Evolutionary conservation across 2,888 invertebrate genomes (phyloP).

Genomic region (Cetonia aurata): DNA sequence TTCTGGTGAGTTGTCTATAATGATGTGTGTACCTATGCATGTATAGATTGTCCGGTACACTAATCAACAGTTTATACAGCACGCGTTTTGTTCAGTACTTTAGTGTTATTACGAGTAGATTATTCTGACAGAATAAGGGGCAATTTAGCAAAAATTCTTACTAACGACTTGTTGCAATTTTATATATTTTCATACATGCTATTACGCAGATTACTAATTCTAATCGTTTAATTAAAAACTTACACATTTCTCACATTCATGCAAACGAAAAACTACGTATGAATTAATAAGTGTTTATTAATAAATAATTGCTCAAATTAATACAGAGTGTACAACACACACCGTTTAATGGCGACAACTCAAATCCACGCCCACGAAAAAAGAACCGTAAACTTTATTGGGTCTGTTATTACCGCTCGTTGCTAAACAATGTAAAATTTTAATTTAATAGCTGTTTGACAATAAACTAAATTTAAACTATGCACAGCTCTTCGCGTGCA

Average conservation of each 20-base stretch:
- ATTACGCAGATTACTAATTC: no score
- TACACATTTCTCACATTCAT: no score
- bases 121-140: background rate
- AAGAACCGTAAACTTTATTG: constrained; percentile 11
- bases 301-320: constrained; percentile 1
- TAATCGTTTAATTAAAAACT: no score
- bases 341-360: background rate
- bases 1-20: constrained; percentile 11
- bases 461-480: constrained; percentile 16
- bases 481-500: constrained; percentile 4
- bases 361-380: background rate
- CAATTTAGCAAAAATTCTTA: background rate
- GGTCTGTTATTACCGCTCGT: background rate
- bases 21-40: background rate
- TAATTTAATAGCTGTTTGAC: constrained; percentile 1
- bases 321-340: background rate
- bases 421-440: constrained; percentile 11
- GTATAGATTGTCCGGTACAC: background rate
- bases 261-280: no score
- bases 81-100: constrained; percentile 11
- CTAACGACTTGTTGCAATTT: no score
- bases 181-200: no score
- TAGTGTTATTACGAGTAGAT: constrained; percentile 5
- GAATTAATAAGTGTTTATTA: no score
- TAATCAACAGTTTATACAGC: constrained; percentile 1